Percentiles rank a stretch among this genome's conserved stretches.
These are phyloP conservation scores for Argyrosomus japonicus DNA, from an alignment of 2,113 vertebrate genomes.

Conservation along the genomic window DNA sequence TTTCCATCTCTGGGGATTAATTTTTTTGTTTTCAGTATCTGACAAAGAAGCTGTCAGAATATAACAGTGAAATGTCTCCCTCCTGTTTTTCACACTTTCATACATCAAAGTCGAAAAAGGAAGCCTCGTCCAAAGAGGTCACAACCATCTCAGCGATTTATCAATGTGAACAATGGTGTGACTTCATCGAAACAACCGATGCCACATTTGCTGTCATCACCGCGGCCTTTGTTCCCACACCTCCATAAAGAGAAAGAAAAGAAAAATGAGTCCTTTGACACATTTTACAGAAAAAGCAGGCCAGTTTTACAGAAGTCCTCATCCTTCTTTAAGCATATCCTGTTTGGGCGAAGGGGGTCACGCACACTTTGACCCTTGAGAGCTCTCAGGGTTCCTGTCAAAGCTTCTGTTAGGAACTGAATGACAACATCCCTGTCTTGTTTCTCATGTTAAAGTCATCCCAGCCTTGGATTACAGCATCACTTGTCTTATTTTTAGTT, in stretches of 20 bases:
- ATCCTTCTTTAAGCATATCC: conserved; percentile 79
- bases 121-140: conserved; percentile 65
- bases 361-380: conserved; percentile 68
- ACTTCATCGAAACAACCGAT: conserved; percentile 63
- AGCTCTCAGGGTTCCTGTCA: conserved; percentile 78
- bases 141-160: conserved; percentile 67
- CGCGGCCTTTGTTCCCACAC: conserved; percentile 83
- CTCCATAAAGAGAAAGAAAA: conserved; percentile 45
- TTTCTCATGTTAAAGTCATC: conserved; percentile 35
- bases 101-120: conserved; percentile 72
- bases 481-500: conserved; percentile 31
- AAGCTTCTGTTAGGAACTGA: conserved; percentile 69
- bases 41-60: conserved; percentile 60
- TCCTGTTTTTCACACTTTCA: conserved; percentile 69
- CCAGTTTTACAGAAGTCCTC: conserved; percentile 66
- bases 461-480: conserved; percentile 18
- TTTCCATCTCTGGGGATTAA: conserved; percentile 5
- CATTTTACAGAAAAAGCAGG: conserved; percentile 66
- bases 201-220: conserved; percentile 72
- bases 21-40: conserved; percentile 38
- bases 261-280: conserved; percentile 76
- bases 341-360: conserved; percentile 71
- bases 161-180: conserved; percentile 82
- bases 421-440: conserved; percentile 37
- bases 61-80: conserved; percentile 23